Evolutionary conservation across 2,888 invertebrate species (phyloP), one percentile per base, ranked within the genome.

Genomic region (Arge pagana): DNA sequence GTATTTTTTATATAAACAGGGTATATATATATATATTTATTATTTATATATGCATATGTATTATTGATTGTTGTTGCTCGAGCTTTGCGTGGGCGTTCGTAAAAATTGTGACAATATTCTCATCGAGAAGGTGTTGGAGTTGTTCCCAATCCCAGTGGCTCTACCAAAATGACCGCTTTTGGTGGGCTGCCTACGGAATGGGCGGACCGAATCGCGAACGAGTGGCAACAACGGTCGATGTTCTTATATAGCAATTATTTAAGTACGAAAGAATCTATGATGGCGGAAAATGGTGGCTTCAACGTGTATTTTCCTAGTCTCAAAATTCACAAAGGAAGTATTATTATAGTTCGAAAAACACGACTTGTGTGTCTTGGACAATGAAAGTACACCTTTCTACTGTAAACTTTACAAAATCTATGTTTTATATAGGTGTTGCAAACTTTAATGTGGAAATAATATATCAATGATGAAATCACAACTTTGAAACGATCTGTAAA

Each of bases 141-240:
- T 74, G 73, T 75, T 52, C 69, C 63, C 62, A 67, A 57, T 64
- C 62, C 66, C 62, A 75, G 71, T 61, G 65, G 60, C 60, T 68
- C 61, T 54, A 53, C 55, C 63, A 68, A 73, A 71, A 69, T 65
- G 72, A 75, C 74, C 74, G 74, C 74, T 73, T 73, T 74, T 72
- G 68, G 57, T 31, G 60, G 62, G 68, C 58, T 49, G 60, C 70
- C 72, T 18, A 75, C 62, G 65, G 67, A 60, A 63, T 58, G 68
- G 63, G 71, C 72, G 74, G 71, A 64, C 58, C 45, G 35, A 45
- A 54, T 19, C 52, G 45, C 48, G 50, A 41, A 51, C 39, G 45
- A 49, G 35, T 41, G 50, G 50, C 40, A n/a, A 36, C 41, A 21
- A 48, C 43, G 1, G 15, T 43, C 31, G 41, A 49, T 41, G 45